These are phyloP conservation scores for Elaphurus davidianus DNA, from an alignment of 2,113 vertebrate species.

Conservation along the genomic window DNA sequence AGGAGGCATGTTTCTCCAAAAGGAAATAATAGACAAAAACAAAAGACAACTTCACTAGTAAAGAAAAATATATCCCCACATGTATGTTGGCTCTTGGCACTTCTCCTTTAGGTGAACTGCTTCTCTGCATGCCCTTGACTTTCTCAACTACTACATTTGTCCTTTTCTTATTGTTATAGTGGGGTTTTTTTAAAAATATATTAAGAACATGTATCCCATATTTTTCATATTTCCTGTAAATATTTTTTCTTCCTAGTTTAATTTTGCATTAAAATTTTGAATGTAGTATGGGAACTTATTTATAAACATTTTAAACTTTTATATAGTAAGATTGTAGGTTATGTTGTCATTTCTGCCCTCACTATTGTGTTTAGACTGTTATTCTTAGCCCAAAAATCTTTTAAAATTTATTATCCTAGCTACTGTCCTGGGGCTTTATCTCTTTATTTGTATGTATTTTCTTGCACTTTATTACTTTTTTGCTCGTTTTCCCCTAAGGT, in stretches of 20 bases:
- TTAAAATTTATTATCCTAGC: not conserved
- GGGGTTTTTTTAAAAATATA: not conserved
- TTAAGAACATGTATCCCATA: not conserved
- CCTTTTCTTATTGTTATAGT: not conserved
- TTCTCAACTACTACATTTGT: not conserved
- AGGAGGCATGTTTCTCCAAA: not conserved
- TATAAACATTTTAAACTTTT: not conserved
- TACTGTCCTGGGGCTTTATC: not conserved
- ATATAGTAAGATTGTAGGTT: not conserved
- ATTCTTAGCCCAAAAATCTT: not conserved
- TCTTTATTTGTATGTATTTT: not conserved
- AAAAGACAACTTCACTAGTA: not conserved
- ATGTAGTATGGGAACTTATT: not conserved
- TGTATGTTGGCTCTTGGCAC: not conserved
- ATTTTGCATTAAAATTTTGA: not conserved
- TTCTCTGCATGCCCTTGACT: not conserved
- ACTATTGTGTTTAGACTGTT: not conserved
- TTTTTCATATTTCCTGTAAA: constrained; percentile 6
- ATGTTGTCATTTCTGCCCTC: not conserved
- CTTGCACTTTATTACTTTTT: not conserved
- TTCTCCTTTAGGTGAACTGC: not conserved
- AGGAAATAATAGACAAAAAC: not conserved
- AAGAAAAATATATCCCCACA: not conserved
- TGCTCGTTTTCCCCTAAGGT: not conserved
- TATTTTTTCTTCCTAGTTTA: not conserved